These are phyloP conservation scores for Labrus mixtus DNA, from an alignment of 2,113 vertebrate genomes.

Conservation along the genomic window DNA sequence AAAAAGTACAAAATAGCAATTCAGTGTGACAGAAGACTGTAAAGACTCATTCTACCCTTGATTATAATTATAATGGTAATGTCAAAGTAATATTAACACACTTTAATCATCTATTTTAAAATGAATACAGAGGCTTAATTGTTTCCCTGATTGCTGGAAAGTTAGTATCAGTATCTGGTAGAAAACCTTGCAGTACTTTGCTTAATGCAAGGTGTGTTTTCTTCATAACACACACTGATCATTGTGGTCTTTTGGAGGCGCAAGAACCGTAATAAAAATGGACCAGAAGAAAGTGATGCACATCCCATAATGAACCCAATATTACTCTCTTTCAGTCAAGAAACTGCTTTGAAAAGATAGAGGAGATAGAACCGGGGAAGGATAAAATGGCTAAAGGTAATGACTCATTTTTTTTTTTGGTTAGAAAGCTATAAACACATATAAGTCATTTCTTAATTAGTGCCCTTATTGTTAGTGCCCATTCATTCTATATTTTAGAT, in stretches of 20 bases:
- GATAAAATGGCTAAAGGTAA: slow-evolving; percentile 81
- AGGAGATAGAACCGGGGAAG: slow-evolving; percentile 74
- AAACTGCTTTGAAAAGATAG: slow-evolving; percentile 79
- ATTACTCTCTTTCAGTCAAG: slow-evolving; percentile 73
- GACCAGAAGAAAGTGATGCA: background rate
- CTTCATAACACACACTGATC: background rate
- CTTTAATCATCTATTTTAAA: no score
- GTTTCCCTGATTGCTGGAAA: background rate
- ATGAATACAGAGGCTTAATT: no score
- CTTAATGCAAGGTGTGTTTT: background rate
- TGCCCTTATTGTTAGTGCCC: background rate
- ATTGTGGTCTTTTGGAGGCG: background rate
- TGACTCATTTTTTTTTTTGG: background rate
- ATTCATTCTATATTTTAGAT: no score
- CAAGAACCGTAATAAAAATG: background rate
- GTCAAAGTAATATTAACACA: no score
- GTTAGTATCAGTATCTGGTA: background rate
- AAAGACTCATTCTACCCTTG: no score
- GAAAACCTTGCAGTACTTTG: background rate
- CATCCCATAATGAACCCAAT: slow-evolving; percentile 7
- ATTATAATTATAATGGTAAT: no score
- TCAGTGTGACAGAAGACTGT: no score
- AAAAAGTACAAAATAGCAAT: no score
- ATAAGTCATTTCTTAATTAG: background rate
- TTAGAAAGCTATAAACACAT: background rate